Evolutionary conservation across 2,797 vertebrate genomes (phyloP).

Genomic region (Enteromius radiatus): DNA sequence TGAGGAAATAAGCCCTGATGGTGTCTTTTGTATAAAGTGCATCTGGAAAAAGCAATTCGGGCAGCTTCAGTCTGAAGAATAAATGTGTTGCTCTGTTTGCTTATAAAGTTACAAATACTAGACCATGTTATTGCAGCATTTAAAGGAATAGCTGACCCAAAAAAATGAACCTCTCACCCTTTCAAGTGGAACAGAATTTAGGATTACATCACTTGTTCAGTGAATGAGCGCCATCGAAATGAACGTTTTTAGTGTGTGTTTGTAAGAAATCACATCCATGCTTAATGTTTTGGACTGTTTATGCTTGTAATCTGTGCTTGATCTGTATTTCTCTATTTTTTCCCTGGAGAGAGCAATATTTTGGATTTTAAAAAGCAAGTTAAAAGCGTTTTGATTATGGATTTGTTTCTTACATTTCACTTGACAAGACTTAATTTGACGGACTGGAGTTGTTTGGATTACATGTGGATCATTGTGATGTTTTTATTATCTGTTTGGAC

Average conservation of each 20-base stretch:
- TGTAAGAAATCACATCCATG: background rate
- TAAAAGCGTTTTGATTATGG: background rate
- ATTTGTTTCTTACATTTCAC: background rate
- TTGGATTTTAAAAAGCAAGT: background rate
- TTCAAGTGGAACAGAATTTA: background rate
- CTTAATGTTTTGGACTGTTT: background rate
- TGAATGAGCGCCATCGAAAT: background rate
- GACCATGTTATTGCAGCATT: background rate
- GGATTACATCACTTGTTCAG: background rate
- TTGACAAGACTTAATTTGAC: background rate
- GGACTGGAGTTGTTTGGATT: background rate
- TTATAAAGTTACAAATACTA: background rate
- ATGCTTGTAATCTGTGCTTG: background rate
- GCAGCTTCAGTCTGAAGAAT: background rate
- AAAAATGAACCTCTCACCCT: background rate
- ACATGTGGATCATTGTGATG: background rate
- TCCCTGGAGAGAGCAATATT: background rate
- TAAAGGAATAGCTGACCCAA: background rate
- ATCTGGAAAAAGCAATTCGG: slow-evolving; percentile 6
- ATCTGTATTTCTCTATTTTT: background rate
- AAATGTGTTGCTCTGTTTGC: background rate
- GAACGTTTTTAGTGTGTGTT: background rate
- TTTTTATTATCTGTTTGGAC: background rate
- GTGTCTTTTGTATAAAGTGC: slow-evolving; percentile 25
- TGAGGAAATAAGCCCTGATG: slow-evolving; percentile 6